These are phyloP conservation scores for Tachycineta bicolor DNA, from an alignment of 2,113 vertebrate species.

Conservation along the genomic window DNA sequence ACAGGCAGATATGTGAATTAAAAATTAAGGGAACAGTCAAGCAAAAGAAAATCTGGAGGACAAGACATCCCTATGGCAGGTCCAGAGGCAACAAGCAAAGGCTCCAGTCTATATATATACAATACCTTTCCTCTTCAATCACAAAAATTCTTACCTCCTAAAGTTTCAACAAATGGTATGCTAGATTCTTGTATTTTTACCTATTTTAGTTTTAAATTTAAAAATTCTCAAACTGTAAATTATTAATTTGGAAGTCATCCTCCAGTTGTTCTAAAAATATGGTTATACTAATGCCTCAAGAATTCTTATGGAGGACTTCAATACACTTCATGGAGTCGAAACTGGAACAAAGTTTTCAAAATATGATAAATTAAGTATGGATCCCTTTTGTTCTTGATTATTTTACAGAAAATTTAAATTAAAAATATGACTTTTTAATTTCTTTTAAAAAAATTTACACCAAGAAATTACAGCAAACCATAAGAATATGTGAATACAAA, in stretches of 20 bases:
- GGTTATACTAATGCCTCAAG: background rate
- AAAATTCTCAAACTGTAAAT: fast-evolving
- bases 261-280: background rate
- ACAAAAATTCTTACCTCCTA: background rate
- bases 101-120: background rate
- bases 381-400: background rate
- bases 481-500: background rate
- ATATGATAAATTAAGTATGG: background rate
- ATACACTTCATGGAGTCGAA: background rate
- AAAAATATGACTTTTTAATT: background rate
- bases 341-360: background rate
- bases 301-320: background rate
- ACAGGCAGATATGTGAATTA: background rate
- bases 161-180: background rate
- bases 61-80: background rate
- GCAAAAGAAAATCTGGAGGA: background rate
- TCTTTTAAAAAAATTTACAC: background rate
- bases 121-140: background rate
- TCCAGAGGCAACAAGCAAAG: background rate
- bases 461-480: background rate
- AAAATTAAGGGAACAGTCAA: background rate
- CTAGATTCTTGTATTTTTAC: background rate
- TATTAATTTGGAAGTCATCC: background rate
- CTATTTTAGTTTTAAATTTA: background rate
- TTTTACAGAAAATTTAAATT: background rate